phyloP scores from a whole-genome alignment of 2,888 invertebrate species.

The Poecilus cupreus region DNA sequence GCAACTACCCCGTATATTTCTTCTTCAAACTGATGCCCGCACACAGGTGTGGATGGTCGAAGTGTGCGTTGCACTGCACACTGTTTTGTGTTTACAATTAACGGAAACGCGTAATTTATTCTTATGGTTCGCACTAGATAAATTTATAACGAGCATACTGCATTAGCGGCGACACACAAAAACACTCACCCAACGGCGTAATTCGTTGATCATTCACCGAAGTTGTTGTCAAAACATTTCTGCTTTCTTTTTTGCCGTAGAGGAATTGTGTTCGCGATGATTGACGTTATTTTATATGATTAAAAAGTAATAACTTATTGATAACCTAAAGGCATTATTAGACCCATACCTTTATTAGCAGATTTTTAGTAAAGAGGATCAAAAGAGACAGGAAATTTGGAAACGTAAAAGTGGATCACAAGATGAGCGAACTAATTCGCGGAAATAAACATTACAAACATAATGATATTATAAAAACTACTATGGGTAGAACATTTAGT shows the following conservation, averaged over 20 bases:
- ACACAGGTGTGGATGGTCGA: conserved; percentile 24
- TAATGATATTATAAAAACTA: no score
- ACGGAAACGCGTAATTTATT: conserved; percentile 59
- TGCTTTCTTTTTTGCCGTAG: background rate
- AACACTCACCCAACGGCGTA: conserved; percentile 46
- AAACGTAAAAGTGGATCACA: no score
- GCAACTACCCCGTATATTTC: conserved; percentile 25
- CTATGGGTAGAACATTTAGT: no score
- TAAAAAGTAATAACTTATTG: no score
- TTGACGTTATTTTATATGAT: background rate
- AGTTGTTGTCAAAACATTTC: conserved; percentile 5
- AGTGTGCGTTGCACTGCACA: background rate
- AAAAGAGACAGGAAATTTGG: no score
- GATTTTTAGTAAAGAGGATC: no score
- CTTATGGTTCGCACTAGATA: conserved; percentile 55
- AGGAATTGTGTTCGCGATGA: background rate
- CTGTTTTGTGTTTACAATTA: conserved; percentile 45
- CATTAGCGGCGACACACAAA: conserved; percentile 56
- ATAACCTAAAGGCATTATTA: no score
- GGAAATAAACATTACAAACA: no score
- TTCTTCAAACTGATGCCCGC: background rate
- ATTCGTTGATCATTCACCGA: conserved; percentile 17
- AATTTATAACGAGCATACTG: conserved; percentile 51
- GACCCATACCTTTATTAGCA: no score
- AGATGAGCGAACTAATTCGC: no score